Evolutionary conservation across 2,797 vertebrate genomes (phyloP).

Genomic region (Erpetoichthys calabaricus): DNA sequence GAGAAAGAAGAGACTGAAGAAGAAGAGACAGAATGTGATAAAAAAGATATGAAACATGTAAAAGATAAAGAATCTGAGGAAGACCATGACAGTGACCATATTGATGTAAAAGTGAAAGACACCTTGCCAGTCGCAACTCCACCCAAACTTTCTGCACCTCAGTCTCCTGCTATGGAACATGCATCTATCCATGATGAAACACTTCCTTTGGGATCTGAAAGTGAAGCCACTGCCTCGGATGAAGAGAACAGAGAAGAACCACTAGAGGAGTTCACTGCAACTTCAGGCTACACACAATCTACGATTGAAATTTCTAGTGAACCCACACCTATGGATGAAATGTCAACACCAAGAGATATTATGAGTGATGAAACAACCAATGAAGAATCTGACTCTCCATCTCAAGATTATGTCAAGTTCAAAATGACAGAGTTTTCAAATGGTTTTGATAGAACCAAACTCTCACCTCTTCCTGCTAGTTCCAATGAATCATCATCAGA

Average conservation of each 20-base stretch:
- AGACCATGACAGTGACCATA: constrained; percentile 41
- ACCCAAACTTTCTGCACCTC: constrained; percentile 52
- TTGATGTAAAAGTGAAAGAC: constrained; percentile 39
- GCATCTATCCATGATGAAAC: constrained; percentile 73
- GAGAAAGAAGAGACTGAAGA: constrained; percentile 40
- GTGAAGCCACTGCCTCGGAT: constrained; percentile 71
- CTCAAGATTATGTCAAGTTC: constrained; percentile 64
- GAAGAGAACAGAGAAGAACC: constrained; percentile 77
- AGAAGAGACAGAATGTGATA: constrained; percentile 39
- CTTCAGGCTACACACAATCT: constrained; percentile 75
- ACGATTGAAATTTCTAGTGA: constrained; percentile 86
- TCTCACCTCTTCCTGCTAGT: constrained; percentile 51
- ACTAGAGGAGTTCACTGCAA: constrained; percentile 72
- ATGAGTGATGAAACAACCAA: constrained; percentile 81
- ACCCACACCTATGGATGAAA: constrained; percentile 83
- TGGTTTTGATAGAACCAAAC: constrained; percentile 50
- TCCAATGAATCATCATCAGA: constrained; percentile 52
- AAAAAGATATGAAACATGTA: constrained; percentile 22
- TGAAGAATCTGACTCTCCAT: constrained; percentile 72
- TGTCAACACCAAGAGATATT: constrained; percentile 78
- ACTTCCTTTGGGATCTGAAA: constrained; percentile 66
- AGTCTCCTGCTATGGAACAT: constrained; percentile 56
- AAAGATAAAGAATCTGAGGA: constrained; percentile 47
- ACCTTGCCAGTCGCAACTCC: constrained; percentile 38
- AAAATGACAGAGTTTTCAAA: constrained; percentile 48